A percentile compares a stretch with the other conserved stretches of the same genome.
Conservation (phyloP, 2,888 invertebrate species). For the Panopea generosa region DNA sequence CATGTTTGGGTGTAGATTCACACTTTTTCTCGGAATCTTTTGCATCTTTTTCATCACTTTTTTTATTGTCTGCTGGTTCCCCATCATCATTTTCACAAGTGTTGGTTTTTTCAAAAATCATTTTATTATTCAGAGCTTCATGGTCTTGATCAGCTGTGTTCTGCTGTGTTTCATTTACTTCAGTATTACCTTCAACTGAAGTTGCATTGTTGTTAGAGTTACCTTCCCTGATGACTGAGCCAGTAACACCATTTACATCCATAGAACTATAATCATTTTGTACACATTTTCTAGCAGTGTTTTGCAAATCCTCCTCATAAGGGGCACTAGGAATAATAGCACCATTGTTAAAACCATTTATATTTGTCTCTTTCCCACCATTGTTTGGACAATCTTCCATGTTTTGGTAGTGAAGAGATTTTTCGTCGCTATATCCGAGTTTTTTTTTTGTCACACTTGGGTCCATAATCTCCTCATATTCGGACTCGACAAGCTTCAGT, state of each 20-base stretch:
- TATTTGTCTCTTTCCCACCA: conserved; percentile 10
- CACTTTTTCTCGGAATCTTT: conserved; percentile 3
- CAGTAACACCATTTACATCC: neutral
- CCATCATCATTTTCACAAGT: conserved; percentile 2
- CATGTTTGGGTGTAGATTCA: conserved; percentile 3
- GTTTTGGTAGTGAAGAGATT: conserved; percentile 30
- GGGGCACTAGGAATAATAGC: conserved; percentile 58
- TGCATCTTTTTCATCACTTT: conserved; percentile 4
- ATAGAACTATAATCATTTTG: conserved; percentile 51
- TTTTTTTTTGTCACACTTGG: conserved; percentile 32
- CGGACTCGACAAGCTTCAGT: conserved; percentile 61
- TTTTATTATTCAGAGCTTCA: neutral
- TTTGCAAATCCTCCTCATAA: conserved; percentile 49
- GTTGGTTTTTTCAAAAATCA: neutral
- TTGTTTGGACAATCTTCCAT: conserved; percentile 11
- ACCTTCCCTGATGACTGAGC: neutral
- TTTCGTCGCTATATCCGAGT: conserved; percentile 15
- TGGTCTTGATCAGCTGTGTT: neutral
- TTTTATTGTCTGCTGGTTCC: neutral
- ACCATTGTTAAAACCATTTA: conserved; percentile 27
- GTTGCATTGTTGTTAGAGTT: no score
- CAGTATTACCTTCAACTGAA: no score
- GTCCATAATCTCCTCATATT: conserved; percentile 68
- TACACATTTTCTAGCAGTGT: conserved; percentile 38
- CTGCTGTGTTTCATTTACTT: neutral